phyloP scores from a whole-genome alignment of 2,113 vertebrate species.

The Axis porcinus region DNA sequence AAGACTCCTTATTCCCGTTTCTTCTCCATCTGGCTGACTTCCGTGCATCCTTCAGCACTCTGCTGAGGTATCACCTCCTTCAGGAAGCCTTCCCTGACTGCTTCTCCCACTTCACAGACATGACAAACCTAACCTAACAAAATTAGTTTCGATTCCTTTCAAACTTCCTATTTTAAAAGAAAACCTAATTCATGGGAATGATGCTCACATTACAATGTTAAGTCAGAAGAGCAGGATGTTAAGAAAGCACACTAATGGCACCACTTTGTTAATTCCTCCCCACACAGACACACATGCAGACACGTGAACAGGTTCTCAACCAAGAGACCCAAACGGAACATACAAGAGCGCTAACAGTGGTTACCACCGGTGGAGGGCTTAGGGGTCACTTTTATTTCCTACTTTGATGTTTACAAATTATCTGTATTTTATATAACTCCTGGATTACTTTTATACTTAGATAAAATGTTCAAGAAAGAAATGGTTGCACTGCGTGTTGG shows the following conservation, averaged over 20 bases:
- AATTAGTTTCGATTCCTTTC: not conserved
- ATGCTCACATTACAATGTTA: not conserved
- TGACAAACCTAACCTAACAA: not conserved
- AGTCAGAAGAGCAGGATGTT: not conserved
- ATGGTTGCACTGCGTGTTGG: not conserved
- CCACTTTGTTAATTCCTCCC: not conserved
- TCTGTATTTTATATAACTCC: not conserved
- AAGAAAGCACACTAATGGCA: not conserved
- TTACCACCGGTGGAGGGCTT: not conserved
- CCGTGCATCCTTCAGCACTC: not conserved
- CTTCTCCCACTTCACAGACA: not conserved
- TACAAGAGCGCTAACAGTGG: rapidly evolving
- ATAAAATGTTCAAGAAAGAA: not conserved
- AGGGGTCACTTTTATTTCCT: not conserved
- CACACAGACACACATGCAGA: not conserved
- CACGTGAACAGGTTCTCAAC: rapidly evolving
- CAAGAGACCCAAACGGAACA: not conserved
- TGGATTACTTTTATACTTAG: not conserved
- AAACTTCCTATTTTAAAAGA: not conserved
- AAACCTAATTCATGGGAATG: not conserved
- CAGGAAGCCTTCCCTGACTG: not conserved
- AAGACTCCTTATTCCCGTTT: too few species aligned
- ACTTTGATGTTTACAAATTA: not conserved
- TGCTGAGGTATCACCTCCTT: not conserved
- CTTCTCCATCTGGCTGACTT: not conserved